phyloP scores from a whole-genome alignment of 2,888 invertebrate genomes.

The Drosophila mettleri region DNA sequence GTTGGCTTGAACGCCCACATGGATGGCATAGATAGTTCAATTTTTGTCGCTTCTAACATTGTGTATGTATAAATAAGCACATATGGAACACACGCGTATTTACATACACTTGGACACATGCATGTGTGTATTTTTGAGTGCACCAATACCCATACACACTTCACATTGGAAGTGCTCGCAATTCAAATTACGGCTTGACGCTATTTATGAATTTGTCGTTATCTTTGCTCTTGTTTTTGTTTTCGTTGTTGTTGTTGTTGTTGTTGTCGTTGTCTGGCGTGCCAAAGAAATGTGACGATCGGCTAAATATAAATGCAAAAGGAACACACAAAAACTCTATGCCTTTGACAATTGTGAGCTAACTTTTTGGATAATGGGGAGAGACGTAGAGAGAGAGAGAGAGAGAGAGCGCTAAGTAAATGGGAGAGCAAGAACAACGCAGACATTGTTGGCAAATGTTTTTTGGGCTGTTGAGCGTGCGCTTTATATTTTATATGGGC shows the following conservation, averaged over 20 bases:
- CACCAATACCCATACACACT: constrained; percentile 7
- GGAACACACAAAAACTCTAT: constrained; percentile 51
- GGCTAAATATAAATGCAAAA: constrained; percentile 61
- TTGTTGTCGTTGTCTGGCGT: constrained; percentile 18
- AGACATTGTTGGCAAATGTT: constrained; percentile 15
- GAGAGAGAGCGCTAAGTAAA: constrained; percentile 11
- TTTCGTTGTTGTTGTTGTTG: constrained; percentile 1
- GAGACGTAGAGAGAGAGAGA: neutral
- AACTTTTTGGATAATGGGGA: constrained; percentile 23
- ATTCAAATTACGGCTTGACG: constrained; percentile 64
- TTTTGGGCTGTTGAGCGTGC: constrained; percentile 41
- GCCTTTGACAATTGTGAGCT: constrained; percentile 45
- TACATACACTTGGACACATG: neutral
- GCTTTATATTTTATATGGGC: constrained; percentile 45
- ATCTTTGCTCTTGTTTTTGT: constrained; percentile 37
- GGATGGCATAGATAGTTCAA: constrained; percentile 55
- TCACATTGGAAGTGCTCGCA: constrained; percentile 47
- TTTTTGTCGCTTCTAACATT: constrained; percentile 15
- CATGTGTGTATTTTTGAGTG: constrained; percentile 5
- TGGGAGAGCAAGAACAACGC: constrained; percentile 6
- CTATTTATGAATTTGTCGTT: constrained; percentile 52
- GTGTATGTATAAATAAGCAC: constrained; percentile 17
- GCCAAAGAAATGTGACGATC: constrained; percentile 41
- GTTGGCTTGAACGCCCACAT: constrained; percentile 53
- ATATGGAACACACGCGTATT: constrained; percentile 15